These are phyloP conservation scores for Lottia scabra DNA, from an alignment of 2,888 invertebrate genomes.

Conservation along the genomic window DNA sequence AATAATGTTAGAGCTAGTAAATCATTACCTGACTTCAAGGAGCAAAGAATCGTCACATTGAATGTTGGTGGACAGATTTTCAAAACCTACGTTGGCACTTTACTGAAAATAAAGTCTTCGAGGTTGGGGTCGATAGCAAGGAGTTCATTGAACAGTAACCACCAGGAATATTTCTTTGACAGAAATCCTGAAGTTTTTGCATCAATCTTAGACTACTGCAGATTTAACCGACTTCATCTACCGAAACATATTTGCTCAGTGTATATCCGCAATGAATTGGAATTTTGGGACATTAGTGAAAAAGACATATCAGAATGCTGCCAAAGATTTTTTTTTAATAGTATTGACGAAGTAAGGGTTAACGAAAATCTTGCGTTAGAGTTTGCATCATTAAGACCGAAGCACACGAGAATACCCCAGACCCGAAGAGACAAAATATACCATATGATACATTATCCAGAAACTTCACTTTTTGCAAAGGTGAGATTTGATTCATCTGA, in stretches of 20 bases:
- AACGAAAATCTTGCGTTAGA: slow-evolving; percentile 37
- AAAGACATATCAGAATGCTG: slow-evolving; percentile 44
- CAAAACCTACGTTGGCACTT: slow-evolving; percentile 15
- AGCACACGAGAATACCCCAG: background rate
- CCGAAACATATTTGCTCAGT: slow-evolving; percentile 40
- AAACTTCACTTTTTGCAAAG: slow-evolving; percentile 40
- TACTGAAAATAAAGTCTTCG: background rate
- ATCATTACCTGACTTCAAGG: background rate
- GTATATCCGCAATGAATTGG: slow-evolving; percentile 38
- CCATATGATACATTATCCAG: slow-evolving; percentile 42
- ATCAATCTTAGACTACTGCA: slow-evolving; percentile 44
- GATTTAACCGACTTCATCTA: slow-evolving; percentile 47
- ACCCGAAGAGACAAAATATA: slow-evolving; percentile 28
- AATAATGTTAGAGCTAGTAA: no score
- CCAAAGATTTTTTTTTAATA: slow-evolving; percentile 37
- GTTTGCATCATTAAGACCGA: slow-evolving; percentile 29
- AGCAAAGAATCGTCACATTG: background rate
- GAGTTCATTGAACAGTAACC: background rate
- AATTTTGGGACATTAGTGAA: slow-evolving; percentile 44
- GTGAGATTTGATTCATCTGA: slow-evolving; percentile 15
- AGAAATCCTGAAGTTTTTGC: slow-evolving; percentile 46
- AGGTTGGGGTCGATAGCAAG: background rate
- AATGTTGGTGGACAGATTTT: slow-evolving; percentile 19
- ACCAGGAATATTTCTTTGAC: slow-evolving; percentile 47
- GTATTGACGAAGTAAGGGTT: slow-evolving; percentile 33